These are phyloP conservation scores for Anguilla megastoma DNA, from an alignment of 2,797 vertebrate species.

Conservation along the genomic window DNA sequence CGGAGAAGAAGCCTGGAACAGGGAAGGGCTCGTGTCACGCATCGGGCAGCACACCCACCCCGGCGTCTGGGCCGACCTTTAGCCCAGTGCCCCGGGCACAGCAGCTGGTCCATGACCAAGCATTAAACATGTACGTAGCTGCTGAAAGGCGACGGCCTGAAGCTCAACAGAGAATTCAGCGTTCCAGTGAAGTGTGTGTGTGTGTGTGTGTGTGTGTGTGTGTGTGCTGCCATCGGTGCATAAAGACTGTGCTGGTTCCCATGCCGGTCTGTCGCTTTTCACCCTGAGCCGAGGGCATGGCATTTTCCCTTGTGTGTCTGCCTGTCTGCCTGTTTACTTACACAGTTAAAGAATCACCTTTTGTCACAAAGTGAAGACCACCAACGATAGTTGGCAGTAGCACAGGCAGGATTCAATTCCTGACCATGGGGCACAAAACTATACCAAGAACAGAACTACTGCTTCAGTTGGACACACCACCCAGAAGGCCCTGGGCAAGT, in stretches of 20 bases:
- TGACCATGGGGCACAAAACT: background rate
- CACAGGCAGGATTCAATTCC: background rate
- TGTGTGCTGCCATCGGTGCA: background rate
- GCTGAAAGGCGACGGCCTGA: background rate
- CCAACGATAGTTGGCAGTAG: background rate
- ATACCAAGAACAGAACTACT: background rate
- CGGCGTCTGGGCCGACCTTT: background rate
- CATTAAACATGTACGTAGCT: background rate
- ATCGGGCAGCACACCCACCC: background rate
- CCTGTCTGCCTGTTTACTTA: background rate
- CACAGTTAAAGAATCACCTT: background rate
- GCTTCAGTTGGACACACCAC: background rate
- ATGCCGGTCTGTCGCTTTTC: background rate
- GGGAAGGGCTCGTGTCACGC: background rate
- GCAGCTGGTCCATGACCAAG: background rate
- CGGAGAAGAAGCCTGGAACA: background rate
- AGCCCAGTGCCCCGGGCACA: conserved; percentile 7
- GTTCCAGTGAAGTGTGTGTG: background rate
- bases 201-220: background rate
- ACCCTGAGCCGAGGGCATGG: background rate
- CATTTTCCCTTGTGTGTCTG: background rate
- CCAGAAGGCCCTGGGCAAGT: background rate
- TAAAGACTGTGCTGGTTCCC: background rate
- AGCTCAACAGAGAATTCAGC: background rate
- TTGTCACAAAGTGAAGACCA: background rate